phyloP scores from a whole-genome alignment of 2,888 invertebrate genomes.

The Cheilosia pagana region DNA sequence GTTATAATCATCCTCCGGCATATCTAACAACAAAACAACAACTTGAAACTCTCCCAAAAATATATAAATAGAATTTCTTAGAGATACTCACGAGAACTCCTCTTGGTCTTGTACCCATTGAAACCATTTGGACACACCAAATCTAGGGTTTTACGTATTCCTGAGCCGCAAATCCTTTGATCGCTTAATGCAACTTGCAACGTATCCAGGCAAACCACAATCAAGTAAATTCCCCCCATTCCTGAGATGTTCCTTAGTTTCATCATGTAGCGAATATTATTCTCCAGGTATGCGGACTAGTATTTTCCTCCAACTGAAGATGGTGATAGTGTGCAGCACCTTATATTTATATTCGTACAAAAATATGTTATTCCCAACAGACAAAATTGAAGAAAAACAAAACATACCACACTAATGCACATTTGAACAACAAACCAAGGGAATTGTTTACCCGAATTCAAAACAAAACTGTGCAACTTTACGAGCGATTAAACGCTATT shows the following conservation, averaged over 20 bases:
- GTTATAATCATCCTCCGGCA: constrained; percentile 23
- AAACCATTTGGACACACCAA: constrained; percentile 46
- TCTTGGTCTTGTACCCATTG: constrained; percentile 30
- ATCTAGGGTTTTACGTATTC: constrained; percentile 22
- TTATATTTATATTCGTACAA: constrained; percentile 33
- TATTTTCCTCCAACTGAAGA: not conserved
- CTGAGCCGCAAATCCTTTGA: constrained; percentile 36
- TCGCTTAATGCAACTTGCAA: constrained; percentile 9
- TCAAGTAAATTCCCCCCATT: constrained; percentile 1
- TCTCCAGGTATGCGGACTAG: not conserved
- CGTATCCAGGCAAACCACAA: constrained; percentile 1
- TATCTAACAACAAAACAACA: not conserved
- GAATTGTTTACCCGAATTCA: constrained; percentile 1
- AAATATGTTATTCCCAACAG: not conserved
- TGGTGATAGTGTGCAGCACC: not conserved
- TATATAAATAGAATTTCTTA: not conserved
- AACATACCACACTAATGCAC: constrained; percentile 7
- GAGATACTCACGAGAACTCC: constrained; percentile 46
- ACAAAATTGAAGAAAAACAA: not conserved
- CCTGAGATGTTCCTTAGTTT: not conserved
- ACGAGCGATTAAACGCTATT: constrained; percentile 48
- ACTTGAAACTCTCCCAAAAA: not conserved
- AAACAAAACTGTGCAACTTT: constrained; percentile 23
- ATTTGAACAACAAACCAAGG: constrained; percentile 11
- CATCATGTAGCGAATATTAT: constrained; percentile 13